Conservation (phyloP, 2,888 invertebrate species). For the Phyllotreta striolata region DNA sequence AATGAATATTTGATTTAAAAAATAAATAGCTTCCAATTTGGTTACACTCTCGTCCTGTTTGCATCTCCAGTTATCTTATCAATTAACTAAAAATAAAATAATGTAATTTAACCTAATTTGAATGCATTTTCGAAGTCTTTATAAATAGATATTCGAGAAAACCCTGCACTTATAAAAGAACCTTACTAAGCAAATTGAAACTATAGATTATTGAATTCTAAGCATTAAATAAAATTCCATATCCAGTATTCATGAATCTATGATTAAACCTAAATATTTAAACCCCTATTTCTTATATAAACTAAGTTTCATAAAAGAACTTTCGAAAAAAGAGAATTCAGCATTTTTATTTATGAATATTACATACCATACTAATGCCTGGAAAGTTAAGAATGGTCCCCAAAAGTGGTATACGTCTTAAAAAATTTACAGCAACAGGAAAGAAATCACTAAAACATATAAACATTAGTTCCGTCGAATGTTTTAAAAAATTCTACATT, state of each 20-base stretch:
- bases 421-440: conserved; percentile 94
- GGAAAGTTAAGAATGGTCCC: conserved; percentile 90
- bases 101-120: no score
- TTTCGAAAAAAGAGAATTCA: not conserved
- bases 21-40: conserved; percentile 14
- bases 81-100: conserved; percentile 68
- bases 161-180: no score
- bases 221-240: no score
- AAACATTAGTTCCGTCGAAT: not conserved
- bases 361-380: conserved; percentile 82
- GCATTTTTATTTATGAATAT: not conserved
- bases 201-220: no score
- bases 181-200: no score
- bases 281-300: no score
- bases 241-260: no score
- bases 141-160: conserved; percentile 46
- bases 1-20: not conserved
- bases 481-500: conserved; percentile 33
- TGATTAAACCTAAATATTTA: no score
- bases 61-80: conserved; percentile 84
- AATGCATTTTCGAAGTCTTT: no score
- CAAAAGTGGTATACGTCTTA: conserved; percentile 90
- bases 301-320: no score
- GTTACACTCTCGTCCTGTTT: conserved; percentile 80
- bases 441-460: conserved; percentile 88